A percentile compares a stretch with the other conserved stretches of the same genome.
phyloP scores from a whole-genome alignment of 2,888 invertebrate species.

The Megamerina dolium region DNA sequence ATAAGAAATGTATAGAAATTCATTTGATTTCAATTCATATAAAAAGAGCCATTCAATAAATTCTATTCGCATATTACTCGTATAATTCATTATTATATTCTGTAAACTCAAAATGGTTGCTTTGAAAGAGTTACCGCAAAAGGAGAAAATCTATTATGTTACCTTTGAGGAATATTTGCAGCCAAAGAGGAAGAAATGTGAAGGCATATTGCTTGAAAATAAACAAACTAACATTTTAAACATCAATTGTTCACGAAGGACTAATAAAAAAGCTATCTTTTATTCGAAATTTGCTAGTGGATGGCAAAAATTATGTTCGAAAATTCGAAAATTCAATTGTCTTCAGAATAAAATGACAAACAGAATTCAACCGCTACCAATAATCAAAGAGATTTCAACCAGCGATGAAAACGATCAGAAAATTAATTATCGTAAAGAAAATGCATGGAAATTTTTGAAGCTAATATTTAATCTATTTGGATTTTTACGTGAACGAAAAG shows the following conservation, averaged over 20 bases:
- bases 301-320: conserved; percentile 4
- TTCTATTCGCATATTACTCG: no score
- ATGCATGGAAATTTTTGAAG: background rate
- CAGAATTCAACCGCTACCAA: background rate
- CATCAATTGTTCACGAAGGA: no score
- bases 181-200: background rate
- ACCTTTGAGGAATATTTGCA: conserved; percentile 13
- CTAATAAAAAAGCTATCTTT: no score
- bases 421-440: background rate
- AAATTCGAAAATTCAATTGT: background rate
- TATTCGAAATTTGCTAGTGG: background rate
- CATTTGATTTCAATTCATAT: no score
- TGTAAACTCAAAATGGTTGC: no score
- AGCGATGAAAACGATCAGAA: background rate
- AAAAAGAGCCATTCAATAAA: no score
- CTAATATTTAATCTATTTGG: background rate
- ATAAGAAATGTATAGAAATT: no score
- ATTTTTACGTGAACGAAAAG: conserved; percentile 34
- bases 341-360: background rate
- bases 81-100: no score
- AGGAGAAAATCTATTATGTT: conserved; percentile 1
- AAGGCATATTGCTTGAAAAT: background rate
- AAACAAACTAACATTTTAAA: no score
- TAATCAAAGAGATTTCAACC: background rate
- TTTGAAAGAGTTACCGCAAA: no score